Conservation (phyloP, 2,888 invertebrate genomes). For the Meteorus cinctellus region DNA sequence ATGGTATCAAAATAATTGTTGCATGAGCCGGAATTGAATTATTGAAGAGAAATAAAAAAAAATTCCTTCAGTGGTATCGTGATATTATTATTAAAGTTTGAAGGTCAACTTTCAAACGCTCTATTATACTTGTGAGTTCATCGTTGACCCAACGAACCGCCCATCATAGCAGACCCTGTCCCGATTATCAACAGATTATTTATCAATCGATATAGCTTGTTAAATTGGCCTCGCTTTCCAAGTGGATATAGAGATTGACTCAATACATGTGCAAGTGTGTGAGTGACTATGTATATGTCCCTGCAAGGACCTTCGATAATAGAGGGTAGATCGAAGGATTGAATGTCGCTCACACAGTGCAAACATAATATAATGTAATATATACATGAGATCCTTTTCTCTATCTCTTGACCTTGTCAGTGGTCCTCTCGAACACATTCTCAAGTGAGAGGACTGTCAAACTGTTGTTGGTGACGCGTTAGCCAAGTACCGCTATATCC, state of each 20-base stretch:
- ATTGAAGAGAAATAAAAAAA: too few relatives aligned
- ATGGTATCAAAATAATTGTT: too few relatives aligned
- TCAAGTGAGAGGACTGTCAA: not conserved
- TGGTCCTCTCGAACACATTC: conserved; percentile 5
- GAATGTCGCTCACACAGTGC: conserved; percentile 6
- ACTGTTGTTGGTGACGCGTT: conserved; percentile 20
- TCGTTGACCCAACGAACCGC: conserved; percentile 38
- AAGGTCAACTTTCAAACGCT: conserved; percentile 5
- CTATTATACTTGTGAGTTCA: conserved; percentile 28
- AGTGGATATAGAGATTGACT: conserved; percentile 22
- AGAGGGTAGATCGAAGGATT: conserved; percentile 11
- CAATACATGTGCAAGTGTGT: not conserved
- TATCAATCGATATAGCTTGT: conserved; percentile 33
- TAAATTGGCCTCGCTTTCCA: conserved; percentile 17
- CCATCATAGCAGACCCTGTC: conserved; percentile 39
- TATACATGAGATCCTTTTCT: conserved; percentile 6
- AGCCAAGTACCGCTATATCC: conserved; percentile 29
- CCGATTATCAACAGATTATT: conserved; percentile 28
- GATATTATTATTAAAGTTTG: not conserved
- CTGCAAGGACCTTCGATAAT: not conserved
- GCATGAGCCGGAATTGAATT: too few relatives aligned
- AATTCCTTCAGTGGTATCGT: too few relatives aligned
- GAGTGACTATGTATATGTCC: not conserved
- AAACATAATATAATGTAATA: conserved; percentile 1
- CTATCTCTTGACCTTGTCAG: conserved; percentile 23